Conservation (phyloP, 2,888 invertebrate genomes). For the Amiota mariae region DNA sequence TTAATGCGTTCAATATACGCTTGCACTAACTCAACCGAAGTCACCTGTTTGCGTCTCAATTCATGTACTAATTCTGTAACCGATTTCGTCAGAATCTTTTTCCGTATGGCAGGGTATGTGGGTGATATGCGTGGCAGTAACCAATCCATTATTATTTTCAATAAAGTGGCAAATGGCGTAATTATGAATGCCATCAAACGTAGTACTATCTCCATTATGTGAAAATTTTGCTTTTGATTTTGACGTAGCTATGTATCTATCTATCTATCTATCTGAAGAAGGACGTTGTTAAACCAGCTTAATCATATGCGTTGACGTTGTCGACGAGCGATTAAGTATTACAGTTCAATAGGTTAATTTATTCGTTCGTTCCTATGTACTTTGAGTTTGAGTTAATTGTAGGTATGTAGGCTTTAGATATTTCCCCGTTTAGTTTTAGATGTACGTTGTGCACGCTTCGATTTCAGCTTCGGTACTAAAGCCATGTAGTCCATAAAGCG, state of each 20-base stretch:
- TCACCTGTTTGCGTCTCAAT: constrained; percentile 60
- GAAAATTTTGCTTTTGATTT: neutral
- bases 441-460: constrained; percentile 8
- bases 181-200: constrained; percentile 53
- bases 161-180: constrained; percentile 48
- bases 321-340: neutral
- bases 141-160: constrained; percentile 53
- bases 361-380: constrained; percentile 10
- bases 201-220: constrained; percentile 56
- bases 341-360: constrained; percentile 20
- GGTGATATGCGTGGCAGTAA: constrained; percentile 49
- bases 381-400: constrained; percentile 14
- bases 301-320: constrained; percentile 9
- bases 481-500: no score
- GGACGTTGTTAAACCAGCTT: neutral
- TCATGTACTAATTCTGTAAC: constrained; percentile 55
- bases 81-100: constrained; percentile 57
- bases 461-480: constrained; percentile 14
- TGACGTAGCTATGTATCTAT: neutral
- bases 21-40: constrained; percentile 77
- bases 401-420: neutral
- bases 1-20: constrained; percentile 80
- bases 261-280: neutral
- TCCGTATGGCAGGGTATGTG: constrained; percentile 54
- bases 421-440: neutral